phyloP scores from a whole-genome alignment of 2,797 vertebrate species.

The Rhinoraja longicauda region DNA sequence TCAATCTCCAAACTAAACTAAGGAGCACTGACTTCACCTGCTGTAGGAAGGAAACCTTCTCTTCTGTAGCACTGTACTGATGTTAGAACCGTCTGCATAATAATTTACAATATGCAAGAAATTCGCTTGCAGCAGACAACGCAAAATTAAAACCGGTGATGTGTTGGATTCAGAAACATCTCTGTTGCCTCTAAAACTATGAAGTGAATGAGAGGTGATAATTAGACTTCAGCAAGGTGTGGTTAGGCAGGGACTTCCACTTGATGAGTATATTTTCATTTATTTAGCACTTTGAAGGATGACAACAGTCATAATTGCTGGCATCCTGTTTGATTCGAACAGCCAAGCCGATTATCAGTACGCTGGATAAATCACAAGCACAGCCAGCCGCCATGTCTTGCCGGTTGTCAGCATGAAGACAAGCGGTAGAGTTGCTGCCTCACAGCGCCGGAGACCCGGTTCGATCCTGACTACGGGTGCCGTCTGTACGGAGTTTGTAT shows the following conservation, averaged over 20 bases:
- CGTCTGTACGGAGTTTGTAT: neutral
- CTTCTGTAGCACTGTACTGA: neutral
- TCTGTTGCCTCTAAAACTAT: neutral
- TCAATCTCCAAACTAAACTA: too few relatives aligned
- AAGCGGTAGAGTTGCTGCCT: neutral
- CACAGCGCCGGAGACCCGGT: too few relatives aligned
- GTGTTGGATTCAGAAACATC: slow-evolving; percentile 6
- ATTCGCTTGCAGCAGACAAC: neutral
- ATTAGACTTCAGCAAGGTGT: neutral
- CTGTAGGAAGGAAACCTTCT: neutral
- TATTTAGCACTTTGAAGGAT: slow-evolving; percentile 20
- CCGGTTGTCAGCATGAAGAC: neutral
- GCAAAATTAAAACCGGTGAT: neutral
- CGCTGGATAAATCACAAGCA: neutral
- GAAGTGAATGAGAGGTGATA: neutral
- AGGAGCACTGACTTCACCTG: neutral
- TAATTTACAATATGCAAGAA: slow-evolving; percentile 24
- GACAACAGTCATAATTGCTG: neutral
- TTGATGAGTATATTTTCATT: slow-evolving; percentile 3
- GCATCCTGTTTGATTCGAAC: slow-evolving; percentile 14
- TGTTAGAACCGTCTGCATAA: neutral
- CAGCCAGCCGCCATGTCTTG: neutral
- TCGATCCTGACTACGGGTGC: too few relatives aligned
- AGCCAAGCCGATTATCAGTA: neutral
- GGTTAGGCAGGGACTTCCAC: neutral